phyloP scores from a whole-genome alignment of 1,140 invertebrate genomes.

The Macrosteles quadrilineatus region DNA sequence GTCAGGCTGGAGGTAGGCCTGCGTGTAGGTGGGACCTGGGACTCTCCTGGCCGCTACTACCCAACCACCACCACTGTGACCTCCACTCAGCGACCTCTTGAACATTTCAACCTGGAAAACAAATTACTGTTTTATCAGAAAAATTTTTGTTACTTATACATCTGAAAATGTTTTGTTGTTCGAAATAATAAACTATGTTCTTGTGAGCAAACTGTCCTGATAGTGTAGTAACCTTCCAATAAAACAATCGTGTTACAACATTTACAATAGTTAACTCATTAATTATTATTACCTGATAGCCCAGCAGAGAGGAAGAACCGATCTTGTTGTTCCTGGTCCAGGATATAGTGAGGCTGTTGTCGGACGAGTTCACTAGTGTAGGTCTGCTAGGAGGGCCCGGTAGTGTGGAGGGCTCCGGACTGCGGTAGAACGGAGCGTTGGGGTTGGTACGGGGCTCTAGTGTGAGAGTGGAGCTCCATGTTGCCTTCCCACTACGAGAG shows the following conservation, averaged over 20 bases:
- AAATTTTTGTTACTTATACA: too few relatives aligned
- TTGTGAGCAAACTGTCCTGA: too few relatives aligned
- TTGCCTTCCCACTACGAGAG: constrained; percentile 81
- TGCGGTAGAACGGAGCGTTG: constrained; percentile 79
- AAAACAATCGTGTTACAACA: too few relatives aligned
- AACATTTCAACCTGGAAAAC: constrained; percentile 46
- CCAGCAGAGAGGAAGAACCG: constrained; percentile 75
- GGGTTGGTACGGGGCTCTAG: constrained; percentile 82
- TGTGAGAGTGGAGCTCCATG: constrained; percentile 77
- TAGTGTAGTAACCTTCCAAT: too few relatives aligned
- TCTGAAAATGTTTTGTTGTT: too few relatives aligned
- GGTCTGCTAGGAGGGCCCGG: constrained; percentile 78
- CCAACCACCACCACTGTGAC: constrained; percentile 53
- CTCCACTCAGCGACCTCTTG: constrained; percentile 18
- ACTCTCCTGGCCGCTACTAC: constrained; percentile 61
- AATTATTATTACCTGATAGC: constrained; percentile 83
- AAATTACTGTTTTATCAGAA: neutral
- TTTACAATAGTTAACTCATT: too few relatives aligned
- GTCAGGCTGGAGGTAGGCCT: constrained; percentile 66
- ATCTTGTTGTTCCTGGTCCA: constrained; percentile 78
- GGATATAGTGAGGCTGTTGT: constrained; percentile 73
- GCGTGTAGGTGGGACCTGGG: constrained; percentile 61
- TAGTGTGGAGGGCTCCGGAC: constrained; percentile 71
- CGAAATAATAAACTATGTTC: too few relatives aligned
- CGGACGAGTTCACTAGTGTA: constrained; percentile 69